phyloP scores from a whole-genome alignment of 2,888 invertebrate species.

The Cheilosia vulpina region DNA sequence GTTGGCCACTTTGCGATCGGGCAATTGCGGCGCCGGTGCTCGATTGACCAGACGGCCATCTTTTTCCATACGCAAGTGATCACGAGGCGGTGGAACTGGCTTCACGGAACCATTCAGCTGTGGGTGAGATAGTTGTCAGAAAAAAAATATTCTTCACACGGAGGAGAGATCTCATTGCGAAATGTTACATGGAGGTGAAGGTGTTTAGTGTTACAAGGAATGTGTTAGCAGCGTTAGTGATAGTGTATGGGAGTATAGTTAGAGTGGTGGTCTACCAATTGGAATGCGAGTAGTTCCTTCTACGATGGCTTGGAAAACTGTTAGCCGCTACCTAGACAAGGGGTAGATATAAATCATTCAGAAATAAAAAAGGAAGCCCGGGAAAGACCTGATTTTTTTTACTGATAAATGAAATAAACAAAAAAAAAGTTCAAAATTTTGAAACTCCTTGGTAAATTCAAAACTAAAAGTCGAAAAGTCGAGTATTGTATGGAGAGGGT shows the following conservation, averaged over 20 bases:
- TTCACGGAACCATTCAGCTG: conserved; percentile 83
- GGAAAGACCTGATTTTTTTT: no score
- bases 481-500: no score
- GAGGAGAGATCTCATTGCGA: conserved; percentile 2
- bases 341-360: not conserved
- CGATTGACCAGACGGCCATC: conserved; percentile 87
- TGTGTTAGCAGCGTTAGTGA: conserved; percentile 26
- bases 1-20: conserved; percentile 85
- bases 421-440: no score
- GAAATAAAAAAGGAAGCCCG: not conserved
- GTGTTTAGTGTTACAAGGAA: conserved; percentile 33
- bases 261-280: not conserved
- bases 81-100: conserved; percentile 86
- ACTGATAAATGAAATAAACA: no score
- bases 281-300: not conserved
- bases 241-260: conserved; percentile 18
- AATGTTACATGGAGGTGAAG: conserved; percentile 46
- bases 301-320: not conserved
- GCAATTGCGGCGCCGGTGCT: conserved; percentile 88
- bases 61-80: conserved; percentile 87
- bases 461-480: no score
- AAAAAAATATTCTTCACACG: not conserved
- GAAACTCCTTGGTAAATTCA: no score
- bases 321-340: not conserved
- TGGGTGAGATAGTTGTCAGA: conserved; percentile 2